Base-by-base conservation (phyloP, 2,797 vertebrate genomes). In the Eospalax fontanierii region DNA sequence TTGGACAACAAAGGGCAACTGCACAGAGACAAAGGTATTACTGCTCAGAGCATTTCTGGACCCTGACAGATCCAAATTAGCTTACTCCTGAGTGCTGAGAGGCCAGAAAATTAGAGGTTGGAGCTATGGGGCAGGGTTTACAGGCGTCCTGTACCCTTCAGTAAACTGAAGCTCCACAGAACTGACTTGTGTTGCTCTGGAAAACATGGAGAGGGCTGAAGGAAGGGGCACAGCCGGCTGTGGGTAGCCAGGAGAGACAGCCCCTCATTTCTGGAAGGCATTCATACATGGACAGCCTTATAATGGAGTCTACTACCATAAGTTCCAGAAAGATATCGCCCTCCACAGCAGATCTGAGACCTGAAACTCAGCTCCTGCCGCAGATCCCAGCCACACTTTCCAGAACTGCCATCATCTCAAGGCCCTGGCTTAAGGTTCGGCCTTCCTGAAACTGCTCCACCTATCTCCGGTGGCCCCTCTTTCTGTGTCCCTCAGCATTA, bases 21-120 rank as follows among this genome's bases (percentile, higher is more conserved):
- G 40, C 91, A 54, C n/a, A 30, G 16, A 91, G 80, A 96, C 97
- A 93, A 96, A 96, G 86, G 24, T 50, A 26, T 33, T 90, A 71
- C 61, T 74, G 82, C 8, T 91, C 38, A 2, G 50, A 70, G 70
- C 74, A 57, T 57, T 85, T 59, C 86, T 35, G 43, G 66, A 22
- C 61, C 81, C 74, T 61, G 57, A 6, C 1, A 71, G 59, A 63
- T 74, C 33, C 76, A 50, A 40, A 38, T 38, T 18, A 43, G 78
- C 14, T 18, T 43, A 59, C 54, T 83, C 70, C 78, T 86, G 70
- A 40, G 1, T 2, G 30, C 89, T 15, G 6, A 94, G n/a, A 81
- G 82, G 35, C 26, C 5, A 7, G 28, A 76, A 85, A 50, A 46
- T 54, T 3, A 0, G 73, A 57, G 73, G 22, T 80, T 22, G 16